Conservation (phyloP, 2,888 invertebrate genomes). For the Macroteleia sp. region DNA sequence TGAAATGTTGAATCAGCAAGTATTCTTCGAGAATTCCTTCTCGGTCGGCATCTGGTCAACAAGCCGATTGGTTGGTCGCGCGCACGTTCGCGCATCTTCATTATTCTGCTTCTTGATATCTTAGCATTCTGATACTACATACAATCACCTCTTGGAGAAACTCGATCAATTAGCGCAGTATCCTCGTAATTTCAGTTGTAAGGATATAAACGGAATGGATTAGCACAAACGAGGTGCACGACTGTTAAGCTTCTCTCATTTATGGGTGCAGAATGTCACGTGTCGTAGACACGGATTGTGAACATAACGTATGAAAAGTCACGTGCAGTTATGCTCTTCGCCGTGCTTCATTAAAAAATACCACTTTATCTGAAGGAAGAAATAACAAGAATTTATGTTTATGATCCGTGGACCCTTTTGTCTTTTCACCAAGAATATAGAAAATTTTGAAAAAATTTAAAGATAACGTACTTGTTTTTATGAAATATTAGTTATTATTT, state of each 20-base stretch:
- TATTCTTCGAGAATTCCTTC: conserved; percentile 20
- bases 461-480: too few species aligned
- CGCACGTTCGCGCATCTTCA: conserved; percentile 76
- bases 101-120: conserved; percentile 72
- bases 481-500: too few species aligned
- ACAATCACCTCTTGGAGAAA: conserved; percentile 69
- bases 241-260: conserved; percentile 55
- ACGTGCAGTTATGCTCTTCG: conserved; percentile 47
- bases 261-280: conserved; percentile 58
- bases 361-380: conserved; percentile 51
- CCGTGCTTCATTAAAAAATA: conserved; percentile 41
- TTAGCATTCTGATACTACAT: conserved; percentile 66
- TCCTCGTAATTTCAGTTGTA: conserved; percentile 68
- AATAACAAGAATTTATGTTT: conserved; percentile 36
- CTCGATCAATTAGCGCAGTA: conserved; percentile 78
- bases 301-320: conserved; percentile 48
- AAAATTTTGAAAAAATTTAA: too few species aligned
- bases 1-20: not conserved
- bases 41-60: not conserved
- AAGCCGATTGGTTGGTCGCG: not conserved
- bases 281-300: conserved; percentile 58
- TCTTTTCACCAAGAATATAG: too few species aligned
- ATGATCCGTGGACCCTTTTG: too few species aligned
- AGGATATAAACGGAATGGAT: conserved; percentile 65
- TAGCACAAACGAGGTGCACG: conserved; percentile 68